A percentile compares a stretch with the other conserved stretches of the same genome.
Evolutionary conservation across 1,140 invertebrate species (phyloP).

Genomic region (Gonatopus flavifemur): DNA sequence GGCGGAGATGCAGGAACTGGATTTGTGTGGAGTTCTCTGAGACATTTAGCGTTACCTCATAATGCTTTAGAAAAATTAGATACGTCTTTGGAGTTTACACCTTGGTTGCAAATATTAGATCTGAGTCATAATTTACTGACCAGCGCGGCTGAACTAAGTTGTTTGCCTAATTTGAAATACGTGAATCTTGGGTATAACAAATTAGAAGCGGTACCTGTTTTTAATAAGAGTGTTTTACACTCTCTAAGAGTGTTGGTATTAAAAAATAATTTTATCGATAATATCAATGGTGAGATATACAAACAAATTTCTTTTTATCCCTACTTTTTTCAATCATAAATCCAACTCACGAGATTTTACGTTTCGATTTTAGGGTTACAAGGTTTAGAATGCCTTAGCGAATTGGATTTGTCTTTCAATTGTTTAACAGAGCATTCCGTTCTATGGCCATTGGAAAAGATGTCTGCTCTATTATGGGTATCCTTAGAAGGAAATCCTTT

Average conservation of each 20-base stretch:
- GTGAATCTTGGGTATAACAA: conserved; percentile 67
- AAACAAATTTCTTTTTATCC: background rate
- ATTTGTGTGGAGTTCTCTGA: conserved; percentile 65
- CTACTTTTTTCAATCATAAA: background rate
- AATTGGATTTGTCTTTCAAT: conserved; percentile 66
- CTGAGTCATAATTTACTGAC: conserved; percentile 63
- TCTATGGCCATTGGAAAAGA: conserved; percentile 59
- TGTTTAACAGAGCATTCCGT: conserved; percentile 64
- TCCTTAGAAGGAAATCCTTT: conserved; percentile 66
- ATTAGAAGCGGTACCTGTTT: conserved; percentile 59
- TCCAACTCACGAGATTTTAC: conserved; percentile 7
- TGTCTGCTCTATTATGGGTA: conserved; percentile 60
- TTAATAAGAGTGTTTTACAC: conserved; percentile 57
- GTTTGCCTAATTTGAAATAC: conserved; percentile 63
- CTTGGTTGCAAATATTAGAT: conserved; percentile 63
- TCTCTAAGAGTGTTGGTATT: conserved; percentile 59
- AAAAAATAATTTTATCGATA: conserved; percentile 62
- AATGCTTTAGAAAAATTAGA: conserved; percentile 62
- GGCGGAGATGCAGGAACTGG: conserved; percentile 63
- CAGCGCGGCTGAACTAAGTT: conserved; percentile 52
- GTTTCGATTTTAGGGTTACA: conserved; percentile 44
- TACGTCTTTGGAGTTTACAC: conserved; percentile 62
- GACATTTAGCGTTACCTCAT: conserved; percentile 61
- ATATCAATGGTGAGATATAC: conserved; percentile 45
- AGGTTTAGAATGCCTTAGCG: conserved; percentile 58